Conservation (phyloP, 1,140 invertebrate species). For the Drosophila ercepeae region DNA sequence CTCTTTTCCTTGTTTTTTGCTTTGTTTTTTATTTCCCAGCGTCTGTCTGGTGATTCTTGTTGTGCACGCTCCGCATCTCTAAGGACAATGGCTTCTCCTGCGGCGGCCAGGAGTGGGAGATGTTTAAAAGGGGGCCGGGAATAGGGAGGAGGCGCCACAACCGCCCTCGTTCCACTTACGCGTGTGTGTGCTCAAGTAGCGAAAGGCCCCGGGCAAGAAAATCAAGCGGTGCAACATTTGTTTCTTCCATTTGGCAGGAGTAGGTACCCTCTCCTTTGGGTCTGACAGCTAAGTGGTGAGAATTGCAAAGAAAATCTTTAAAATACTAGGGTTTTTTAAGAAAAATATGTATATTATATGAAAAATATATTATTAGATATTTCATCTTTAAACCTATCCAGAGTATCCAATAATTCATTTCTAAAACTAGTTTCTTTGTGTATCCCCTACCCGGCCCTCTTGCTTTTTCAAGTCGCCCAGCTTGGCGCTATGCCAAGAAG, state of each 20-base stretch:
- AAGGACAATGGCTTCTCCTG: constrained; percentile 13
- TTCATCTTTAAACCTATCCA: background rate
- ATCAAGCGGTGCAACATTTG: constrained; percentile 68
- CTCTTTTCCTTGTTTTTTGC: constrained; percentile 8
- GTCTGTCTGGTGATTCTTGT: constrained; percentile 41
- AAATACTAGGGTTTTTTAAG: background rate
- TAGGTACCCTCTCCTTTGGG: background rate
- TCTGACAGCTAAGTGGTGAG: background rate
- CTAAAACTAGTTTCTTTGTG: constrained; percentile 8
- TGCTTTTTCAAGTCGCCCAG: constrained; percentile 62
- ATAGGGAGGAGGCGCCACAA: constrained; percentile 3
- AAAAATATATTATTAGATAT: background rate
- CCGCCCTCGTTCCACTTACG: constrained; percentile 29
- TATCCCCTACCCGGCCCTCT: constrained; percentile 12
- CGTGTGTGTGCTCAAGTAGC: constrained; percentile 75
- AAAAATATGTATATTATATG: background rate
- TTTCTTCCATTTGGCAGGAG: constrained; percentile 25
- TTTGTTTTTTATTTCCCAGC: constrained; percentile 1
- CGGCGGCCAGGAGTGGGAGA: constrained; percentile 43
- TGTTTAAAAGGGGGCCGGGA: constrained; percentile 45
- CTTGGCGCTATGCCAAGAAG: constrained; percentile 66
- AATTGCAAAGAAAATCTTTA: background rate
- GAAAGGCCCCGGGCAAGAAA: constrained; percentile 74
- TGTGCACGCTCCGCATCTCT: constrained; percentile 62
- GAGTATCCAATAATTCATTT: background rate